Evolutionary conservation across 2,888 invertebrate genomes (phyloP), one percentile per base, ranked within the genome.

Genomic region (Abscondita cerata): DNA sequence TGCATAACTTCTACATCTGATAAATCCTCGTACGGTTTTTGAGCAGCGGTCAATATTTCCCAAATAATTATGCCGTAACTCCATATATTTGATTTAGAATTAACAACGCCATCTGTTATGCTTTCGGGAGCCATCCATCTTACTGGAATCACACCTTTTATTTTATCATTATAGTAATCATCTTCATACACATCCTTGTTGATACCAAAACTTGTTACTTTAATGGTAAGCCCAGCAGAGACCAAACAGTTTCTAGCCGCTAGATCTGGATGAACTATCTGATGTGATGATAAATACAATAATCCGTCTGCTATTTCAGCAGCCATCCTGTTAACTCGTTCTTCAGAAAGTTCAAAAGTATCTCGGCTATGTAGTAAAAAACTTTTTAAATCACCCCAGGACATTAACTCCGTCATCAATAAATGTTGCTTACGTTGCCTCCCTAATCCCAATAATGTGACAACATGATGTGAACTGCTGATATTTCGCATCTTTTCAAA

Each of bases 371-470:
- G 78, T 5, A 88, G 78, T 51, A 91, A 78, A 73, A 85, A 90
- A 15, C 84, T 83, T 75, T 89, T 90, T 46, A 92, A 78, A 74
- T 91, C 90, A 0, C 90, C 90, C 44, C 85, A 82, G n/a, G 84
- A 84, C 92, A 92, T 93, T 16, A 92, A 78, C 70, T 93, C 92
- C 91, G 93, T 92, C 11, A 92, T 81, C 1, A 92, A 90, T 58
- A 86, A 82, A 0, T 89, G 87, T 0, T 90, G 89, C 59, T 84
- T n/a, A n/a, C n/a, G n/a, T n/a, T n/a, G n/a, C n/a, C n/a, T n/a
- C n/a, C n/a, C n/a, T n/a, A n/a, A n/a, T n/a, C n/a, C n/a, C n/a
- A n/a, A n/a, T n/a, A n/a, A n/a, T n/a, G n/a, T n/a, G n/a, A n/a
- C n/a, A n/a, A n/a, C n/a, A n/a, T n/a, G n/a, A n/a, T n/a, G n/a